These are phyloP conservation scores for Noctua pronuba DNA, from an alignment of 2,888 invertebrate genomes.

Conservation along the genomic window DNA sequence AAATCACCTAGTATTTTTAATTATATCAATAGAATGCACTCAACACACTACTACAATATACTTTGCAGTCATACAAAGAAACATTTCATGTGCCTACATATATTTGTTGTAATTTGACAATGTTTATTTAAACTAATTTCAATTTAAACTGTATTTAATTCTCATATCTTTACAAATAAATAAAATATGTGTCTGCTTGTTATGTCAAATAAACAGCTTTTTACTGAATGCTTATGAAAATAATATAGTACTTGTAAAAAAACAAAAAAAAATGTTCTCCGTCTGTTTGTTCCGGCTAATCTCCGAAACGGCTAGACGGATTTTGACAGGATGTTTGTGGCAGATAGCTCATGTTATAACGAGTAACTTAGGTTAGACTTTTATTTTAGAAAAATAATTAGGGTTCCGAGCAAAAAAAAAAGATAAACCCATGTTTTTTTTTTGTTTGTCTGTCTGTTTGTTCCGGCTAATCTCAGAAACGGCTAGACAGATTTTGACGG, in stretches of 20 bases:
- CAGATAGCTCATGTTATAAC: neutral
- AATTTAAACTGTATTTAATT: neutral
- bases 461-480: neutral
- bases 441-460: neutral
- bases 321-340: too few species aligned
- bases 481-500: neutral
- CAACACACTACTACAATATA: slow-evolving; percentile 22
- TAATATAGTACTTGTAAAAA: too few species aligned
- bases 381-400: neutral
- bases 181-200: neutral
- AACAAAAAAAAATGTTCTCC: too few species aligned
- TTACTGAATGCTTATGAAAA: neutral
- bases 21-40: slow-evolving; percentile 33
- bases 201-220: neutral
- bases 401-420: neutral
- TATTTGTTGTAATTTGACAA: neutral
- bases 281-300: neutral
- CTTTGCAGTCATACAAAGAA: slow-evolving; percentile 17
- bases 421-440: too few species aligned
- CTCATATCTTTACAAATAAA: neutral
- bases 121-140: neutral
- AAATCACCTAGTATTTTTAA: neutral
- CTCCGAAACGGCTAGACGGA: neutral
- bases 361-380: neutral
- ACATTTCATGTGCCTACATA: slow-evolving; percentile 4